A percentile compares a stretch with the other conserved stretches of the same genome.
Conservation (phyloP, 2,113 vertebrate genomes). For the Reinhardtius hippoglossoides region DNA sequence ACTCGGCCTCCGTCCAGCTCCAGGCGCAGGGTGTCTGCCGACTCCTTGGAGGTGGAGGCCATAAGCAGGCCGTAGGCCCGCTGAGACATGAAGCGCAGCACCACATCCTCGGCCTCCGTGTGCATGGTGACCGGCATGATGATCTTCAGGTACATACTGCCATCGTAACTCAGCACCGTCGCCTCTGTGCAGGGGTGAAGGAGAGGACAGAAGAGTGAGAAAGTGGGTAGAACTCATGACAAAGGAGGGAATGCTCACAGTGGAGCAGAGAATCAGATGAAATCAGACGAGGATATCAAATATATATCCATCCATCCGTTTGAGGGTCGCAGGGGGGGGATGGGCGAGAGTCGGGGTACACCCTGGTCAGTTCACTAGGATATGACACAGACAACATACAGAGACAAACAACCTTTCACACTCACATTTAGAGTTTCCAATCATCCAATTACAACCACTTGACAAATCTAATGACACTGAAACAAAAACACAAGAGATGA, state of each 20-base stretch:
- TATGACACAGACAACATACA: too few species aligned
- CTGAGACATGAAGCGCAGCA: slow-evolving; percentile 94
- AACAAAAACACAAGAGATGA: too few species aligned
- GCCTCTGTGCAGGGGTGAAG: slow-evolving; percentile 83
- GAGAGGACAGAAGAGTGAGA: background rate
- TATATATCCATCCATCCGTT: too few species aligned
- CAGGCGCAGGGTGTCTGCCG: slow-evolving; percentile 92
- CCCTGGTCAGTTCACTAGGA: too few species aligned
- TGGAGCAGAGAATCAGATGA: background rate
- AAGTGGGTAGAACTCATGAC: background rate
- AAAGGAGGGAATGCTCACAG: too few species aligned
- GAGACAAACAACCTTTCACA: too few species aligned
- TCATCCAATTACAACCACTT: too few species aligned
- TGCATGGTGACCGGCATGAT: slow-evolving; percentile 90
- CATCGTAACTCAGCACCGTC: slow-evolving; percentile 94
- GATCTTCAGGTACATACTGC: slow-evolving; percentile 97
- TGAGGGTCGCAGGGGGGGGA: too few species aligned
- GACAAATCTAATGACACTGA: too few species aligned
- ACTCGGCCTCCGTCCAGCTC: slow-evolving; percentile 94
- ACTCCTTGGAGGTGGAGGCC: slow-evolving; percentile 95
- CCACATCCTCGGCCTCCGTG: slow-evolving; percentile 93
- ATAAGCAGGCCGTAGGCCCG: slow-evolving; percentile 93
- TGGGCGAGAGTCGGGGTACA: too few species aligned
- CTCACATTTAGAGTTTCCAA: too few species aligned
- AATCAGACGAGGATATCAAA: too few species aligned